Evolutionary conservation across 2,888 invertebrate genomes (phyloP).

Genomic region (Habroteleia sp.): DNA sequence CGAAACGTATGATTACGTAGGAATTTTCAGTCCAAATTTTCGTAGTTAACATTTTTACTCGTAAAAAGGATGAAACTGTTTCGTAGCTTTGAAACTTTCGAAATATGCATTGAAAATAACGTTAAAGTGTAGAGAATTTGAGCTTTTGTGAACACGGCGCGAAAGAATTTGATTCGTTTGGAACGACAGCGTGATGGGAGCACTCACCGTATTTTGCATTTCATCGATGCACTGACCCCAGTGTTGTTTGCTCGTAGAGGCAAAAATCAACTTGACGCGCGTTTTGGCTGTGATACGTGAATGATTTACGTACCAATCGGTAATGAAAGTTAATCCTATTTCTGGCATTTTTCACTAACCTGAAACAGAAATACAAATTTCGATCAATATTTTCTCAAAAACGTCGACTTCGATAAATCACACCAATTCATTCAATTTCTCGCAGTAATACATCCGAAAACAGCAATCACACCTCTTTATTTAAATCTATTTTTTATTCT

Average conservation of each 20-base stretch:
- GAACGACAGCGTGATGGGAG: constrained; percentile 52
- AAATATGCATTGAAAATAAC: constrained; percentile 47
- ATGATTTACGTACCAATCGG: constrained; percentile 62
- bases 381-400: constrained; percentile 43
- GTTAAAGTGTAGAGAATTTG: constrained; percentile 43
- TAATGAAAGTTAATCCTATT: constrained; percentile 63
- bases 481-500: constrained; percentile 13
- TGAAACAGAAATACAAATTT: constrained; percentile 60
- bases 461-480: constrained; percentile 22
- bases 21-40: constrained; percentile 5
- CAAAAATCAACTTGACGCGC: constrained; percentile 60
- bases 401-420: constrained; percentile 30
- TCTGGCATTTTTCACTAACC: constrained; percentile 57
- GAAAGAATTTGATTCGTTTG: constrained; percentile 58
- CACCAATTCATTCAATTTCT: constrained; percentile 37
- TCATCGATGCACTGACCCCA: constrained; percentile 58
- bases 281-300: constrained; percentile 56
- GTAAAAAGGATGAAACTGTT: constrained; percentile 16
- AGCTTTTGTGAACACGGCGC: constrained; percentile 44
- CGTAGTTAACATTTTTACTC: constrained; percentile 10
- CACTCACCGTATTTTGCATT: constrained; percentile 61
- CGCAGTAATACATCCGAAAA: constrained; percentile 26
- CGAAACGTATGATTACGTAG: background rate
- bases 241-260: constrained; percentile 53
- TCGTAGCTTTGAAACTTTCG: constrained; percentile 23